phyloP scores from a whole-genome alignment of 2,888 invertebrate species.

The Hydroisotoma schaefferi region DNA sequence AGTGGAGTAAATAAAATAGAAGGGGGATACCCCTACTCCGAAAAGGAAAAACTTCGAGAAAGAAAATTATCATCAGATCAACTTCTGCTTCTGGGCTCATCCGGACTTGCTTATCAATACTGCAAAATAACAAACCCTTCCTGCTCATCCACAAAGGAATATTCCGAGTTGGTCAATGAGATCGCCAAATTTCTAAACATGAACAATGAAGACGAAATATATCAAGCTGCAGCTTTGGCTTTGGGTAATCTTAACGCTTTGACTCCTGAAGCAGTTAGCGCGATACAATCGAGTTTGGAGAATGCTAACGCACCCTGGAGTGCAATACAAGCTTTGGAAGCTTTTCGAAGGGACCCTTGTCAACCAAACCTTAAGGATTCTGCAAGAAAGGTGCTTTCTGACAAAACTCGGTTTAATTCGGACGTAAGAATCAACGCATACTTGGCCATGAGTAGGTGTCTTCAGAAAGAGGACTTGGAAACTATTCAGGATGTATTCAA shows the following conservation, averaged over 20 bases:
- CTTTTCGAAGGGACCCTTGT: conserved; percentile 39
- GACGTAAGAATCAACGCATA: conserved; percentile 34
- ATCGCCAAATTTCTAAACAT: conserved; percentile 22
- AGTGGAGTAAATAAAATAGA: too few relatives aligned
- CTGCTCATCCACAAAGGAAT: conserved; percentile 17
- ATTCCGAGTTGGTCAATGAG: conserved; percentile 19
- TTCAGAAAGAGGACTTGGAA: conserved; percentile 19
- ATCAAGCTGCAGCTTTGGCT: conserved; percentile 25
- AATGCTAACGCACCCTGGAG: conserved; percentile 3
- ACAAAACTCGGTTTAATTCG: conserved; percentile 16
- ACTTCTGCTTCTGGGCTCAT: conserved; percentile 28
- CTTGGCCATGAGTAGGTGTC: conserved; percentile 29
- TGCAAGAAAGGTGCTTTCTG: conserved; percentile 14
- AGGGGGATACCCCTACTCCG: too few relatives aligned
- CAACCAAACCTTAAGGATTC: conserved; percentile 26
- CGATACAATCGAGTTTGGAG: conserved; percentile 17
- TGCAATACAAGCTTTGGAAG: conserved; percentile 26
- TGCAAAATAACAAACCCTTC: conserved; percentile 17
- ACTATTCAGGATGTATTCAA: conserved; percentile 21
- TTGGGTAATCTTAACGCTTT: conserved; percentile 38
- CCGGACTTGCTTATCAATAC: conserved; percentile 34
- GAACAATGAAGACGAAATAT: background rate
- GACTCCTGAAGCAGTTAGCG: conserved; percentile 22
- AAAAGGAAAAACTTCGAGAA: conserved; percentile 5
- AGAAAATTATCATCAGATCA: background rate